Base-by-base conservation (phyloP, 2,888 invertebrate species). In the Volucella zonaria region DNA sequence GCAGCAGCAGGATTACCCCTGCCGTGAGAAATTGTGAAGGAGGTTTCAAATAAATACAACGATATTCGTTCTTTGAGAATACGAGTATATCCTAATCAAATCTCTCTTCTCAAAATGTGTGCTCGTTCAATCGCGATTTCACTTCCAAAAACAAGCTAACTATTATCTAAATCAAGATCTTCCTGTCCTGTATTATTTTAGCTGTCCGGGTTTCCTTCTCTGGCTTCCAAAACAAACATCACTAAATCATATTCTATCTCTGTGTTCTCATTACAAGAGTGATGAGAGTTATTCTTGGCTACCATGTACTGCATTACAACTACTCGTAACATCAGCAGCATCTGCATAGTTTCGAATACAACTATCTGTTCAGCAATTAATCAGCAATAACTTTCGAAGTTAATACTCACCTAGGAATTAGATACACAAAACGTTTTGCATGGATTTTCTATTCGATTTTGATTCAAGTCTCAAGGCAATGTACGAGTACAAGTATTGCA, bases 361-460 rank as follows among this genome's bases (percentile, higher is more conserved):
- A 58, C 58, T 66, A 71, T 67, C 73, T 68, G 15, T 47, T 40
- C 10, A 74, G 59, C 52, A 79, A 82, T 79, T 79, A 82, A 74
- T 82, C 82, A 82, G 15, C 66, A 82, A 82, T 78, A 73, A 77
- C 62, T 76, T 52, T 40, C 43, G 12, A 15, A 58, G 59, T 23
- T 40, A 3, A 6, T 31, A 71, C 43, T 62, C 59, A 54, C 43
- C 52, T 47, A 54, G 52, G 45, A 61, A 56, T 62, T 75, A 31
- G 31, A 45, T 23, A 47, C 12, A 59, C 52, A 77, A 71, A 64
- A 61, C 66, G 43, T 15, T 51, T 45, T 49, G 31, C 67, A 73
- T 66, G 73, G 71, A 82, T 73, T 66, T 58, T 52, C 66, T 47
- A 77, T 67, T 82, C 61, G 38, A 18, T 42, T 61, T 12, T 54